Evolutionary conservation across 2,888 invertebrate species (phyloP), one percentile per base, ranked within the genome.

Genomic region (Drosophila yooni): DNA sequence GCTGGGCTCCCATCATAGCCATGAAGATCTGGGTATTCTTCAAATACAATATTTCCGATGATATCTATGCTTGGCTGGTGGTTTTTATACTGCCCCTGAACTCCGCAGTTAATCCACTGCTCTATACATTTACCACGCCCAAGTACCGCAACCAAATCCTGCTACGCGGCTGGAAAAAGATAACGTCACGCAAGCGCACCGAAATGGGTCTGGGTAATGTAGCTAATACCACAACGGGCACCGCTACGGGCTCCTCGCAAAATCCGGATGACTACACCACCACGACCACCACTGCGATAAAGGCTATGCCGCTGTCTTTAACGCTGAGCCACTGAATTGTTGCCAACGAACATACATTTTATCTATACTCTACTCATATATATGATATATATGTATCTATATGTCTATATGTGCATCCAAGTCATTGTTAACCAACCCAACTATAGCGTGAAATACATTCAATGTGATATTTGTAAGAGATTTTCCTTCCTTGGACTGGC

Each of bases 1-100:
- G 96, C 88, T 96, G 96, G 96, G 94, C 95, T 18, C 96, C 96
- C 10, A 95, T 96, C 59, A 95, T 96, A 43, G 88, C 94, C 33
- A 93, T 95, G 67, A 96, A 96, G 91, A 93, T 95, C 54, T 91
- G 94, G 74, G 96, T 95, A 3, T 94, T 96, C 76, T 91, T 93
- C 43, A 93, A 94, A 53, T 92, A 94, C 60, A 93, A 93, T 74
- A 94, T 95, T 70, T 94, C 95, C 68, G 95, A 94, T 77, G 94
- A 95, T 83, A 93, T 95, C 43, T 95, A 95, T 82, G 95, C 95
- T 18, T 96, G 95, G 95, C 91, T 96, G 31, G 94, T 95, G 6
- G 94, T 96, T n/a, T 95, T 96, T 75, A 94, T 96, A 61, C 91
- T 96, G 29, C 96, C 96, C 7, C 93, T 96, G 2, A 96, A 96